These are phyloP conservation scores for Adrianichthys oophorus DNA, from an alignment of 2,797 vertebrate species.

Conservation along the genomic window DNA sequence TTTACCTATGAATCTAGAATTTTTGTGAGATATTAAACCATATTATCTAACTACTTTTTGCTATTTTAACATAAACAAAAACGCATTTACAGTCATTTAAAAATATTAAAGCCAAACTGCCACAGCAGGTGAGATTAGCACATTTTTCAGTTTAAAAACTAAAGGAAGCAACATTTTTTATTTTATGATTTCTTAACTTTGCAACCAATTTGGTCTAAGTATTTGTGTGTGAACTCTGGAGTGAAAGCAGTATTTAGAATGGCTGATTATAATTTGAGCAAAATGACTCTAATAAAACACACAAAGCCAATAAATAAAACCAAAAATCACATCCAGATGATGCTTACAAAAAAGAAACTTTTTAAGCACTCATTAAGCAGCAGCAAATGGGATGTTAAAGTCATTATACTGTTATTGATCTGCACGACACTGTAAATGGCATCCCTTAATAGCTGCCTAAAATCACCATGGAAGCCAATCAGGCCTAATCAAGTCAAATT, in stretches of 20 bases:
- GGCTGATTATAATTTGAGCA: slow-evolving; percentile 60
- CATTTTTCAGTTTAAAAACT: no score
- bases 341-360: slow-evolving; percentile 54
- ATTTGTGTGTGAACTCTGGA: no score
- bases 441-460: slow-evolving; percentile 60
- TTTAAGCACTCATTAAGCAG: slow-evolving; percentile 51
- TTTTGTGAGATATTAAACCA: slow-evolving; percentile 25
- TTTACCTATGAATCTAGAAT: background rate
- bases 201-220: no score
- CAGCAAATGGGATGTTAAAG: slow-evolving; percentile 52
- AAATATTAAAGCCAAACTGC: no score
- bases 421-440: slow-evolving; percentile 60
- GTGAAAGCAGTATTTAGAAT: slow-evolving; percentile 38
- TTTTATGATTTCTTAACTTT: no score
- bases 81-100: no score
- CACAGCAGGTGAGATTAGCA: no score
- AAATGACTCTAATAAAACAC: slow-evolving; percentile 42
- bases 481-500: slow-evolving; percentile 60
- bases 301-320: slow-evolving; percentile 58
- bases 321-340: slow-evolving; percentile 38
- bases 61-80: no score
- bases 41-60: slow-evolving; percentile 17
- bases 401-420: slow-evolving; percentile 72
- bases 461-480: slow-evolving; percentile 68
- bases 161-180: no score